Evolutionary conservation across 2,797 vertebrate genomes (phyloP), one percentile per base, ranked within the genome.

Genomic region (Anguilla megastoma): DNA sequence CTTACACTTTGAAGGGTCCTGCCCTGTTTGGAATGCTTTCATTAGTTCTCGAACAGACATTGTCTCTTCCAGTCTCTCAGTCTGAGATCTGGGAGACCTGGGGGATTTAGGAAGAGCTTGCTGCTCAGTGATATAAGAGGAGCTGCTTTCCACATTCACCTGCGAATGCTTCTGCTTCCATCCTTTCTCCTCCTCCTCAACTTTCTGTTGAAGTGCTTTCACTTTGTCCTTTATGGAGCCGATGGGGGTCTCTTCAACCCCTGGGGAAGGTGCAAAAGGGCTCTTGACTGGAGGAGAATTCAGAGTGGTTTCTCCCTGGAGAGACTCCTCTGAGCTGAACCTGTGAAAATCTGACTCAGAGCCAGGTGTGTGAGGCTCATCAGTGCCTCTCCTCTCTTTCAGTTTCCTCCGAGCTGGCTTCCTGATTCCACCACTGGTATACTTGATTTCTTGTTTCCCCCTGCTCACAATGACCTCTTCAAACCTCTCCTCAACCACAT

Each of bases 141-240:
- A 87, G 90, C 90, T 93, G 87, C 7, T 69, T 18, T 92, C 56
- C 88, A 87, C 71, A 50, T 80, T 94, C 93, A 91, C 93, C 56
- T 94, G 91, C 88, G 93, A 94, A 71, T 89, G 93, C 90, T 91
- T 97, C 94, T 96, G 96, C 84, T 94, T 96, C 48, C 94, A 93
- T 2, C 92, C 91, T 5, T 90, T 87, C 30, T 71, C 89, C 90
- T 96, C 96, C 89, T 97, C 95, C 86, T 98, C 97, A 80, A 98
- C 97, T 92, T 97, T 96, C 90, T 95, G 97, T 93, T 99, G 97
- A 87, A 99, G 97, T 89, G 97, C 97, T 94, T 97, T 98, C 45
- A 99, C 98, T 93, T 95, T 98, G 87, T 99, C 98, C 93, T 98
- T 99, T 92, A 99, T 99, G n/a, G 98, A 98, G 63, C 99, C 98